Base-by-base conservation (phyloP, 2,797 vertebrate species). In the Myotis pilosus region DNA sequence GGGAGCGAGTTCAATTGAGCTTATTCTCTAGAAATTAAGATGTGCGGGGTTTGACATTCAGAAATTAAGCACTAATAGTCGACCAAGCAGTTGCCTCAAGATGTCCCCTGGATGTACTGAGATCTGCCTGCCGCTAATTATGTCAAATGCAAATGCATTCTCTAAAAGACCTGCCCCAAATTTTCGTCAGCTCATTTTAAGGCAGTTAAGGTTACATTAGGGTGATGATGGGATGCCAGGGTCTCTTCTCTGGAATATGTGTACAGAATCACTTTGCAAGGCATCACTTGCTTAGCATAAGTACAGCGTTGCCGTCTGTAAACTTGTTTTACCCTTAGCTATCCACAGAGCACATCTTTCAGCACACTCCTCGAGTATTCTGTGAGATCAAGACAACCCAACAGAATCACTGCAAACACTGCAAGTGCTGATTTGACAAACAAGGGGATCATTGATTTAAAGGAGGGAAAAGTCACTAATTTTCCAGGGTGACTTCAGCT, bases 1-100 rank as follows among this genome's bases (percentile, higher is more conserved):
- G 98, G 97, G 97, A 98, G 96, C 98, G 98, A 98, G 98, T 98
- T 99, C 98, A 98, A 98, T 98, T 98, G 98, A 98, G 98, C 98
- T 98, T 97, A 98, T 98, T 98, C 98, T 99, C 98, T 98, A 98
- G 98, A 99, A 99, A 99, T 99, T 99, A 99, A 99, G 99, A 99
- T 98, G 99, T 99, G 99, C 98, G 96, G 98, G 97, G 97, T 98
- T 98, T 99, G 99, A 99, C 99, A 99, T 99, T 99, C 98, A 98
- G 98, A 99, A 99, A 99, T 99, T 99, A 99, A 98, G 98, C 98
- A 98, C 98, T 99, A 99, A 99, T 99, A 99, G 99, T 99, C 98
- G 92, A 98, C 98, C 98, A 99, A 99, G 99, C 98, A 98, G 99
- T 99, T 99, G 99, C 99, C 99, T 99, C 96, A 98, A 99, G 98